Evolutionary conservation across 2,888 invertebrate genomes (phyloP), one percentile per base, ranked within the genome.

Genomic region (Marronus borbonicus): DNA sequence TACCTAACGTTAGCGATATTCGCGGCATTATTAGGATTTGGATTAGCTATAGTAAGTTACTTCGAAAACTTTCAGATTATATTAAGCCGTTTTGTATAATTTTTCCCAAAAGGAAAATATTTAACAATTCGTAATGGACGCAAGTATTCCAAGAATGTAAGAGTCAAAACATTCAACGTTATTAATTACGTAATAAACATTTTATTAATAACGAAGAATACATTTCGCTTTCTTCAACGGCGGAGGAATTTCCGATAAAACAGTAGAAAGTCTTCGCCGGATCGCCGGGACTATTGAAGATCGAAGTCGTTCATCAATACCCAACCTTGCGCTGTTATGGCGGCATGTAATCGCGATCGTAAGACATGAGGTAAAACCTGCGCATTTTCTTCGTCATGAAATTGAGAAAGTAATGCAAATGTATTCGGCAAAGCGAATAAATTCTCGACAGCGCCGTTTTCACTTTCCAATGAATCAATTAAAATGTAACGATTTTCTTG

Each of bases 1-100:
- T 90, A 90, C 85, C 90, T 90, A 83, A 86, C 89, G 74, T 87
- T 90, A 84, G 90, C 90, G 75, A 85, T 90, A 66, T 89, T 90
- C 82, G 89, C 90, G 17, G 89, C 89, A 12, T 84, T 90, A 72
- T 85, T 90, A 80, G 88, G 90, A 24, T 90, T 90, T 81, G 91
- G 91, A 76, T 85, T 90, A 81, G 89, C 90, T 58, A 89, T 90
- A 84, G 91, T 91, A 88, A 88, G 88, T 86, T 31, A 8, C 12
- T 44, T 44, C 8, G 8, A 44, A 2, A 44, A 10, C 2, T 44
- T 44, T 7, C 44, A 12, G 44, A 8, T 44, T 44, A 10, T 44
- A 44, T 44, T 31, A 5, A 44, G 8, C 3, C 12, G 2, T 12
- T 44, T 44, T 12, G 8, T 44, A 12, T 2, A 44, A 44, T 44